Base-by-base conservation (phyloP, 2,797 vertebrate species). In the Perdix hodgsoniae region DNA sequence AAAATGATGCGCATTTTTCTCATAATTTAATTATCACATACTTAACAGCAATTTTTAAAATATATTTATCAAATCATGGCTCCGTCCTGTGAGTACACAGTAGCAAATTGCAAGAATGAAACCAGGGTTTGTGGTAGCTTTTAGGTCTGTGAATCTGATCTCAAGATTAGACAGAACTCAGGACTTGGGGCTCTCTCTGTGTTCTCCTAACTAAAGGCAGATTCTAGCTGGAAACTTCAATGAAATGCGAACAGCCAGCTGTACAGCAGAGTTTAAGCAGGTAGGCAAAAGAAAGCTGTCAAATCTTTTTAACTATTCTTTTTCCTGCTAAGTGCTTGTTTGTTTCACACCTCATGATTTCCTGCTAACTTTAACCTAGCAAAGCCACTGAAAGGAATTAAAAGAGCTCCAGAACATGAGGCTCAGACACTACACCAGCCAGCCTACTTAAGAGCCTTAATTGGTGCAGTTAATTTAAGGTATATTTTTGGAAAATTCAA, bases 41-140 rank as follows among this genome's bases (percentile, higher is more conserved):
- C 21, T 56, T n/a, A 21, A 7, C 18, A 56, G 31, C 11, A 8
- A n/a, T n/a, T 22, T 56, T n/a, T n/a, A 54, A 54, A 52, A 56
- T 18, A 21, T 22, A 21, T 21, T 9, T 78, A 26, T 35, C 39
- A 54, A 52, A 64, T 19, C n/a, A 39, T 29, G 5, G 0, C 29
- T 44, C 29, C 39, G 22, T 8, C 10, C 50, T 45, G 7, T 4
- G 8, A 26, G 24, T 4, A 50, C 0, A 1, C 15, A 44, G 64
- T 3, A 69, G n/a, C 42, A 75, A 56, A 72, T 35, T 71, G 14
- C 73, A 59, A 22, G 8, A 70, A 70, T 0, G 2, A 74, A 66
- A 49, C 35, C 44, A 45, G 44, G 2, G 14, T 40, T 59, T 70
- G 24, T 3, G 29, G 42, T 3, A 69, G 31, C 16, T 85, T 74